Conservation (phyloP, 2,113 vertebrate genomes). For the Dasyurus viverrinus region DNA sequence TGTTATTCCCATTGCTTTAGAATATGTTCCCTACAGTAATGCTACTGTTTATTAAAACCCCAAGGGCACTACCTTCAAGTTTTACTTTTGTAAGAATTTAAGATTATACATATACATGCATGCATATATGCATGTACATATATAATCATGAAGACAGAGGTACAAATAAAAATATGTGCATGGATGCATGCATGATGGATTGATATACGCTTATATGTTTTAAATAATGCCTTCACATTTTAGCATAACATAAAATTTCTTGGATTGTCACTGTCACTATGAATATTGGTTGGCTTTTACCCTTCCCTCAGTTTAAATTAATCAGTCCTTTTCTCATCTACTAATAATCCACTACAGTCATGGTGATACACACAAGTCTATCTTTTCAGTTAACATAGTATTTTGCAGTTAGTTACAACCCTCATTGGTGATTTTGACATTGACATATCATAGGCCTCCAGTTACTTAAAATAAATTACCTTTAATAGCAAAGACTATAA, state of each 20-base stretch:
- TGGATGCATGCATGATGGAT: background rate
- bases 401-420: constrained; percentile 68
- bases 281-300: constrained; percentile 51
- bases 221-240: constrained; percentile 45
- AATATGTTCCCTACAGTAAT: constrained; percentile 71
- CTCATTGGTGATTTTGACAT: constrained; percentile 59
- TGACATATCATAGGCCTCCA: constrained; percentile 50
- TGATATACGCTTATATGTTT: constrained; percentile 39
- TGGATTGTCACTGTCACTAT: constrained; percentile 52
- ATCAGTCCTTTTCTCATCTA: constrained; percentile 52
- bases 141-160: background rate
- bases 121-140: background rate
- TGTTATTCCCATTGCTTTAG: constrained; percentile 76
- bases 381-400: constrained; percentile 55
- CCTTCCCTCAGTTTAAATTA: constrained; percentile 54
- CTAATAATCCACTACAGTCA: constrained; percentile 57
- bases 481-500: constrained; percentile 71
- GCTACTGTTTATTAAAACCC: constrained; percentile 79
- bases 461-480: constrained; percentile 67
- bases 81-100: constrained; percentile 71
- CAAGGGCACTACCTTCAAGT: constrained; percentile 66
- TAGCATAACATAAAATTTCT: constrained; percentile 47
- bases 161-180: background rate
- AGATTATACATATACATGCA: background rate
- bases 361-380: constrained; percentile 38